Evolutionary conservation across 2,888 invertebrate genomes (phyloP).

Genomic region (Drosophila barbarae): DNA sequence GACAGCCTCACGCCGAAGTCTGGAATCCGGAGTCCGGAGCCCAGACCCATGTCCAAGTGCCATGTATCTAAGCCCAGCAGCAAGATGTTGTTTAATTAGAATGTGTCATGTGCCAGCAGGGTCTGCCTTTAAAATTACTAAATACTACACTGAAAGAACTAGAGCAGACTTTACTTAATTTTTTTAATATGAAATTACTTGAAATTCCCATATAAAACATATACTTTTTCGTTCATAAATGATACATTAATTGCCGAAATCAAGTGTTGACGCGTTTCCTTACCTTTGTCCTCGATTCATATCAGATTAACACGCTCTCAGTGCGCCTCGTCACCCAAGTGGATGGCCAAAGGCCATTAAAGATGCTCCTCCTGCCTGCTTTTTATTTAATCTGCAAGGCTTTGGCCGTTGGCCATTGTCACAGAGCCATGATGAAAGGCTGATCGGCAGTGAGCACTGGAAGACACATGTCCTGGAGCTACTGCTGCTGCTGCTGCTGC

Average conservation of each 20-base stretch:
- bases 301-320: slow-evolving; percentile 1
- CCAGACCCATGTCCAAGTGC: slow-evolving; percentile 8
- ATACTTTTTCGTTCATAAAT: neutral
- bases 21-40: too few relatives aligned
- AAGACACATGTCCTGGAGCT: slow-evolving; percentile 1
- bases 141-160: neutral
- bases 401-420: neutral
- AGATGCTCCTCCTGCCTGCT: neutral
- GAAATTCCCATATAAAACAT: neutral
- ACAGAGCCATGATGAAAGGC: slow-evolving; percentile 3
- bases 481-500: neutral
- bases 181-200: neutral
- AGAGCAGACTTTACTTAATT: rapidly evolving
- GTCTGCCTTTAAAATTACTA: neutral
- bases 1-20: neutral
- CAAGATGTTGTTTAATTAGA: slow-evolving; percentile 12
- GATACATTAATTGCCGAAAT: neutral
- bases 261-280: neutral
- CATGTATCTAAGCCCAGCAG: neutral
- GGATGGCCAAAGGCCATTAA: neutral
- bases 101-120: slow-evolving; percentile 4
- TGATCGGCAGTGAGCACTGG: neutral
- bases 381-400: slow-evolving; percentile 8
- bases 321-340: slow-evolving; percentile 5
- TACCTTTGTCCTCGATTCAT: neutral